Base-by-base conservation (phyloP, 2,888 invertebrate species). In the Horisme vitalbata region DNA sequence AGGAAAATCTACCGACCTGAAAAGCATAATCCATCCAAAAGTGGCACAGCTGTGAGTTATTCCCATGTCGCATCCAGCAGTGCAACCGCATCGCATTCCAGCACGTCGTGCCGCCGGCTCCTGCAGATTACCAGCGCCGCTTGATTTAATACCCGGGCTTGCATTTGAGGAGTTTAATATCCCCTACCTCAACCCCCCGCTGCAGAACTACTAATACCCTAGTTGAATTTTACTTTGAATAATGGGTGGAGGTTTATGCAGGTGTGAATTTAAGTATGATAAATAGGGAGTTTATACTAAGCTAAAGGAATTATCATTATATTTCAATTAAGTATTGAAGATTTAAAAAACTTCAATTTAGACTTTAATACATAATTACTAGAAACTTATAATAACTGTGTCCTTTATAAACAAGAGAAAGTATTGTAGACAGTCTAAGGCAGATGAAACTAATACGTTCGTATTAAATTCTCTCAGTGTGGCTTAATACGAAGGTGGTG, bases 121-220 rank as follows among this genome's bases (percentile, higher is more conserved):
- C 76, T 75, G 75, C 62, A 78, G 69, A 78, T 78, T 69, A 67
- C 32, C 41, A 52, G 49, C 55, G 52, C 41, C 59, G 56, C 59
- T 54, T 59, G 56, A 64, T 64, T 65, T 70, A 74, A 68, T 66
- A 63, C 59, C 28, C 34, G 3, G 8, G 21, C n/a, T 28, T 28
- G 28, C 35, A 35, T 23, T 31, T 11, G 27, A 41, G 28, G 30
- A 18, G 13, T 28, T 28, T 28, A 12, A 13, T 13, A 33, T 13
- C 12, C 26, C 26, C 4, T 6, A 1, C 26, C 33, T 6, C 30
- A 13, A n/a, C 12, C 14, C 18, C 31, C 15, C 12, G 10, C 7
- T 10, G 1, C 10, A 3, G 41, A 33, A 41, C 33, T 41, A 33
- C 27, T 28, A 28, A 28, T 28, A 34, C 10, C 31, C 27, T 35